Base-by-base conservation (phyloP, 64 coral and sea anemone genomes). In the Pocillopora damicornis region DNA sequence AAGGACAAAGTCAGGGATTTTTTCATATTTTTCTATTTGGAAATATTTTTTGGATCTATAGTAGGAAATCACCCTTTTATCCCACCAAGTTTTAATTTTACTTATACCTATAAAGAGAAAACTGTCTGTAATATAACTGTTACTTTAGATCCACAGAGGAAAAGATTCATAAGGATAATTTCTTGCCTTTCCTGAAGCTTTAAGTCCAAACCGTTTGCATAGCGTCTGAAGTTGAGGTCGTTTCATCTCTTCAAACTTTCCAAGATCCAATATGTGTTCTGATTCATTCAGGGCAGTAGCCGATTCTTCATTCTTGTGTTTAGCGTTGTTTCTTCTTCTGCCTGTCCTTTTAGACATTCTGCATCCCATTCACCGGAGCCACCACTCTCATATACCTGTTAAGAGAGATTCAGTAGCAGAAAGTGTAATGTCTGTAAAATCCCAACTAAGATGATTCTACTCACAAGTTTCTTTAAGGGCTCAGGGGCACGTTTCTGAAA, bases 161-260 rank as follows among this genome's bases (percentile, higher is more conserved):
- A 80, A 14, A 80, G n/a, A 12, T 58, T 16, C 9, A 8, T 13
- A 61, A 13, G 37, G 23, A 17, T 10, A 22, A 17, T 61, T 74
- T 17, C 82, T 34, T 74, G 91, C 94, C 94, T 95, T 95, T 72
- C 94, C 94, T 75, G 83, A 80, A 58, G 94, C 94, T 76, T 89
- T 95, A 1, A 95, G 45, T 0, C 90, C 94, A 89, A 77, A 81
- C 77, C 92, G 37, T 82, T 95, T 95, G 42, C 94, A 95, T 37
- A 86, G 58, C 69, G 57, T 86, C 76, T 95, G 94, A n/a, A 95
- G 87, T 51, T 95, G 78, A 25, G 38, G 63, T 15, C 94, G 89
- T 13, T 92, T 89, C 37, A 91, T 75, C 10, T 37, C 37, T 76
- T 75, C 34, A 17, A 91, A 71, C 64, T 91, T 82, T 1, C 64